Evolutionary conservation across 2,797 vertebrate species (phyloP).

Genomic region (Gallirallus australis): DNA sequence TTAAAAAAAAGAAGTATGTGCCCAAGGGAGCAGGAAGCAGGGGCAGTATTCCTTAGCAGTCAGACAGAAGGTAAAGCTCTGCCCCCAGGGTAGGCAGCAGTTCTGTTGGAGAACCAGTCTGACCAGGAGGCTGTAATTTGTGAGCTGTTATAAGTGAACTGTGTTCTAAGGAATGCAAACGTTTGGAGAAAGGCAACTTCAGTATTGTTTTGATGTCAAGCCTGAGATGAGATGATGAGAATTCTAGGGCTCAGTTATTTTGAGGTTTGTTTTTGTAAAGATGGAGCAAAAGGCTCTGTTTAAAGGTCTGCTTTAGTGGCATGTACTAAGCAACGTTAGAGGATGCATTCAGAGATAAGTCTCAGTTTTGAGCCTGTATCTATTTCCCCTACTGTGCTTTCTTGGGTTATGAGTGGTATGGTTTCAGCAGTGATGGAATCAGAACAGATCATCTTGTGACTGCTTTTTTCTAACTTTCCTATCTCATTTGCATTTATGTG

Average conservation of each 20-base stretch:
- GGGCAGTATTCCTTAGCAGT: background rate
- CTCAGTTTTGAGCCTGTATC: background rate
- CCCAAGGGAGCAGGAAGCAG: background rate
- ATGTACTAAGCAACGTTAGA: background rate
- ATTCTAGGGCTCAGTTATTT: background rate
- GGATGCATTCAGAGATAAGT: background rate
- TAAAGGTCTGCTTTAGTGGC: background rate
- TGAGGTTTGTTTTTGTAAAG: background rate
- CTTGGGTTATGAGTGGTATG: accelerated
- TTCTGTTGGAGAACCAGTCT: background rate
- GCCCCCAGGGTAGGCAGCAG: background rate
- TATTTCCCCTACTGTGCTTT: background rate
- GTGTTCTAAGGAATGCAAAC: background rate
- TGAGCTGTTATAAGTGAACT: background rate
- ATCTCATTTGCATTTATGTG: too few relatives aligned
- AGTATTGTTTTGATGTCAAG: background rate
- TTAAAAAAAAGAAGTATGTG: background rate
- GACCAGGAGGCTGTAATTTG: background rate
- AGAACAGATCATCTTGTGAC: background rate
- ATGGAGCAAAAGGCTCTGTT: background rate
- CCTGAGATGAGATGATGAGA: background rate
- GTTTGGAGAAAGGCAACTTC: background rate
- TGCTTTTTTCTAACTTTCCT: background rate
- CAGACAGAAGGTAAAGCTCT: background rate
- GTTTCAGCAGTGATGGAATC: background rate